phyloP scores from a whole-genome alignment of 2,797 vertebrate species.

The Ataeniobius toweri region DNA sequence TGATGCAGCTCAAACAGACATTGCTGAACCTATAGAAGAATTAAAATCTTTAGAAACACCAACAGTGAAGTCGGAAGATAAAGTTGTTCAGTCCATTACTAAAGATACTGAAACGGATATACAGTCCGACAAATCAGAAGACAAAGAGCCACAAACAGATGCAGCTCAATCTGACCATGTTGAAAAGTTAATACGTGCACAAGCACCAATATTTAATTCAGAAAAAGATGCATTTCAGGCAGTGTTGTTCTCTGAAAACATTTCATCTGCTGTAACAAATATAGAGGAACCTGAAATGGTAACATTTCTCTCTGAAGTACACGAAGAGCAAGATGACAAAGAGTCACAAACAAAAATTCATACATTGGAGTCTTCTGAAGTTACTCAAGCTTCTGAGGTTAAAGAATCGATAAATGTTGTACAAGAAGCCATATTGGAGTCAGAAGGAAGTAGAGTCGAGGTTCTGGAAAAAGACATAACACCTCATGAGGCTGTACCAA shows the following conservation, averaged over 20 bases:
- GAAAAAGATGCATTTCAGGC: not conserved
- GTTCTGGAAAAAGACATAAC: constrained; percentile 31
- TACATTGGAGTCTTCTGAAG: not conserved
- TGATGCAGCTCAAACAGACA: not conserved
- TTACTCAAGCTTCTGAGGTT: constrained; percentile 2
- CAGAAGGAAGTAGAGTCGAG: not conserved
- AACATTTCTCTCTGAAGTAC: not conserved
- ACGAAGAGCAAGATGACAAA: not conserved
- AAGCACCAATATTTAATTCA: not conserved
- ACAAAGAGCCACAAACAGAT: not conserved
- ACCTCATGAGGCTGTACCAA: not conserved
- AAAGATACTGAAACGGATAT: not conserved
- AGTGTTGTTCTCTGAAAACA: not conserved
- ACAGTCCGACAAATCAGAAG: not conserved
- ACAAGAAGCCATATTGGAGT: constrained; percentile 14
- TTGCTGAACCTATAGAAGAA: constrained; percentile 9
- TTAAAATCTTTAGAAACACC: constrained; percentile 17
- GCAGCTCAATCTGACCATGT: not conserved
- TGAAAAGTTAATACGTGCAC: not conserved
- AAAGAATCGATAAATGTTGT: constrained; percentile 15
- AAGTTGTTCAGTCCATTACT: not conserved
- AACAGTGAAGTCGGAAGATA: not conserved
- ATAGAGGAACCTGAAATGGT: not conserved
- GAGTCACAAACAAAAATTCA: not conserved
- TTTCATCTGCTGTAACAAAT: not conserved